Base-by-base conservation (phyloP, 2,113 vertebrate species). In the Chrysochloris asiatica region DNA sequence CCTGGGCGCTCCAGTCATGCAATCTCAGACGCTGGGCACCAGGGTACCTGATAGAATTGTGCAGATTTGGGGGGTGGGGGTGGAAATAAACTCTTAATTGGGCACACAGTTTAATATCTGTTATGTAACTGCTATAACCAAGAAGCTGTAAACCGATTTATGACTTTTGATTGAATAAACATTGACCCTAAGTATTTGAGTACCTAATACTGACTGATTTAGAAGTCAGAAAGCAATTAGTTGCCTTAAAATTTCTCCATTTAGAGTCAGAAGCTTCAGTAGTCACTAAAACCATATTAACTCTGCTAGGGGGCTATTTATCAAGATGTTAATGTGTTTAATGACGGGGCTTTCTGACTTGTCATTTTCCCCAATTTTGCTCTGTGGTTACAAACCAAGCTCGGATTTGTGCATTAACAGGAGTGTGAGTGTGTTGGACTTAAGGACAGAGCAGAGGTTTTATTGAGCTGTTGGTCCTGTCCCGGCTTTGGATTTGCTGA, bases 101-200 rank as follows among this genome's bases (percentile, higher is more conserved):
- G 91, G 17, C 3, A 16, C 30, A 13, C 0, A 0, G 22, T 78
- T 82, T 67, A 73, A 45, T 92, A 14, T 36, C 19, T 75, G 3
- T 89, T 36, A 41, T 85, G 3, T 56, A 86, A 76, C 75, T 63
- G 79, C 38, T 77, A 86, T 76, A 61, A 75, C 61, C 90, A 43
- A 91, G 79, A 84, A 67, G 26, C 52, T 72, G n/a, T 86, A 69
- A 63, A 54, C 94, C 77, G 41, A 41, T 90, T 59, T 88, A 61
- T 79, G 54, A 91, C 45, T 92, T 92, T 45, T 85, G 61, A 85
- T 63, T 81, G 89, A 89, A 67, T 81, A 59, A 93, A 87, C 38
- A 75, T 82, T 80, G 84, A 56, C 73, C n/a, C 56, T 14, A 43
- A 93, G 59, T 61, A 10, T 83, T 52, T 89, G 65, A 59, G 43